phyloP scores from a whole-genome alignment of 1,140 invertebrate species.

The Leptoteleia sp. region DNA sequence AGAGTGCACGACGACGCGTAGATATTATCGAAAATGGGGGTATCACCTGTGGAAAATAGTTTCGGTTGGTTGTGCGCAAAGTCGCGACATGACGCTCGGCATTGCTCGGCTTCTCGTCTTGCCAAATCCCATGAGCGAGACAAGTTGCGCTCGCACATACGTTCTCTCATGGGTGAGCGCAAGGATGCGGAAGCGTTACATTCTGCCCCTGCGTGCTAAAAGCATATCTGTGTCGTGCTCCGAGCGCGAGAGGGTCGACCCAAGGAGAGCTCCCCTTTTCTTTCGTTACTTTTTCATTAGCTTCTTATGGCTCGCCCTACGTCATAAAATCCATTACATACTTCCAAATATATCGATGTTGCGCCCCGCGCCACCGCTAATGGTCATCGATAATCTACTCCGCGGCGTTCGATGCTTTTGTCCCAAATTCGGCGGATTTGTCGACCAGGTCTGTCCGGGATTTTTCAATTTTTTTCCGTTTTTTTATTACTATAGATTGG shows the following conservation, averaged over 20 bases:
- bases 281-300: slow-evolving; percentile 67
- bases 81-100: neutral
- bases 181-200: slow-evolving; percentile 70
- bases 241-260: slow-evolving; percentile 67
- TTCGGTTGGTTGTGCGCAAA: slow-evolving; percentile 9
- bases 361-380: slow-evolving; percentile 47
- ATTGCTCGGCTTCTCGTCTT: slow-evolving; percentile 21
- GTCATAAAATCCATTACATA: slow-evolving; percentile 60
- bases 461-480: too few relatives aligned
- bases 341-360: slow-evolving; percentile 57
- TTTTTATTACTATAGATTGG: too few relatives aligned
- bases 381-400: slow-evolving; percentile 41
- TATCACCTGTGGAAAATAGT: slow-evolving; percentile 46
- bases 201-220: slow-evolving; percentile 73
- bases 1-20: too few relatives aligned
- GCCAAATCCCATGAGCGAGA: slow-evolving; percentile 54
- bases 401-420: too few relatives aligned
- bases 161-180: slow-evolving; percentile 44
- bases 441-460: too few relatives aligned
- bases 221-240: slow-evolving; percentile 77
- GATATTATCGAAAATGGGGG: too few relatives aligned
- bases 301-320: slow-evolving; percentile 55
- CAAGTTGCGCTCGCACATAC: slow-evolving; percentile 57
- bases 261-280: slow-evolving; percentile 58
- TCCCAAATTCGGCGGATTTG: too few relatives aligned